A percentile compares a stretch with the other conserved stretches of the same genome.
Conservation (phyloP, 1,140 invertebrate genomes). For the Pomacea maculata region DNA sequence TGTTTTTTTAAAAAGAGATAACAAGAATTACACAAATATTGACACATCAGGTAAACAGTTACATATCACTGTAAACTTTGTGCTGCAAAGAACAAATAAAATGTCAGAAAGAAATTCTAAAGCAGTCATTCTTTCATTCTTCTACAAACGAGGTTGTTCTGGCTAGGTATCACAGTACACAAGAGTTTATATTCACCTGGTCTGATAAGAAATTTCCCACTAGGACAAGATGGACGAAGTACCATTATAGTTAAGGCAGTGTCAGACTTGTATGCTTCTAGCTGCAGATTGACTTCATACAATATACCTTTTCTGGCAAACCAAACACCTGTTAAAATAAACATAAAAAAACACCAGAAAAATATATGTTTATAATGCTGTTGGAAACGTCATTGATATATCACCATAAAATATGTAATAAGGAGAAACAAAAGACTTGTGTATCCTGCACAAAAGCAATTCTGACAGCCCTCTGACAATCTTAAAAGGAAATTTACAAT, state of each 20-base stretch:
- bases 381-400: no score
- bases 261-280: neutral
- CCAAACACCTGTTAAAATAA: conserved; percentile 13
- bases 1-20: no score
- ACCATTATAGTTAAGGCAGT: conserved; percentile 5
- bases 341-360: neutral
- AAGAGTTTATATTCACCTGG: conserved; percentile 3
- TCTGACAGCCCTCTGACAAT: no score
- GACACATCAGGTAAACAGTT: neutral
- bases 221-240: conserved; percentile 9
- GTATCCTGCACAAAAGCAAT: no score
- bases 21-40: neutral
- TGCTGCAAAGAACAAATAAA: neutral
- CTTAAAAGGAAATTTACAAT: no score
- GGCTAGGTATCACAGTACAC: no score
- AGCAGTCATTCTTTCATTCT: no score
- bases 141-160: no score
- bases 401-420: no score
- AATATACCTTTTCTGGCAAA: conserved; percentile 2
- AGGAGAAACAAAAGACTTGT: no score
- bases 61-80: neutral
- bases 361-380: neutral
- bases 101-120: neutral
- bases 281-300: neutral
- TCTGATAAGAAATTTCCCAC: neutral